Base-by-base conservation (phyloP, 2,113 vertebrate genomes). In the Aldabrachelys gigantea region DNA sequence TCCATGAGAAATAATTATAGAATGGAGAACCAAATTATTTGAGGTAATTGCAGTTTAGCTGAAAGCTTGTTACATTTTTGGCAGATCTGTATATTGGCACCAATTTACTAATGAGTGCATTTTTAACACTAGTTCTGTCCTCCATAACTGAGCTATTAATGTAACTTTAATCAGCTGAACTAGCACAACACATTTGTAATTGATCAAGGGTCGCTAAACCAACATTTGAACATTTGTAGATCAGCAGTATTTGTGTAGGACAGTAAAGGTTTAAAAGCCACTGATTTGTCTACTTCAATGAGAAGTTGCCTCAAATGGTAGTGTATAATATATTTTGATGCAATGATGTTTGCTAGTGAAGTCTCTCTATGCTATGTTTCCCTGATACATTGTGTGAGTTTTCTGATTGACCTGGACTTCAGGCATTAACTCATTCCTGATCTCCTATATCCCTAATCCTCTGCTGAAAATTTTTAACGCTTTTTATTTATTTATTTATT, bases 171-270 rank as follows among this genome's bases (percentile, higher is more conserved):
- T 96, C 85, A 96, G 87, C 57, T 87, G 59, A 85, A 21, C 57
- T 92, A 85, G 27, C 78, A 50, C 31, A 80, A 82, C 85, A 93
- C 81, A 82, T 97, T 96, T 97, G 72, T 93, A 96, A 93, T 89
- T 96, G 94, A 95, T 95, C 96, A 95, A 90, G 95, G 88, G 90
- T 93, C 91, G 90, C 38, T 95, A 93, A 95, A 92, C 95, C 62
- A 85, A 6, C 52, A 83, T 89, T 93, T 90, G 82, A 92, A 94
- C 53, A 6, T 44, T 44, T 44, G 47, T n/a, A 93, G 90, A 96
- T 90, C 41, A 88, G 75, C 54, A 85, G 41, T 85, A 84, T 92
- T 92, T 90, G 52, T 87, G 41, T 91, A 87, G 92, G 85, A 82
- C 29, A 17, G 19, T 89, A 57, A 92, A 87, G 21, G 95, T 54